These are phyloP conservation scores for Enteromius trimaculatus DNA, from an alignment of 2,797 vertebrate species.

Conservation along the genomic window DNA sequence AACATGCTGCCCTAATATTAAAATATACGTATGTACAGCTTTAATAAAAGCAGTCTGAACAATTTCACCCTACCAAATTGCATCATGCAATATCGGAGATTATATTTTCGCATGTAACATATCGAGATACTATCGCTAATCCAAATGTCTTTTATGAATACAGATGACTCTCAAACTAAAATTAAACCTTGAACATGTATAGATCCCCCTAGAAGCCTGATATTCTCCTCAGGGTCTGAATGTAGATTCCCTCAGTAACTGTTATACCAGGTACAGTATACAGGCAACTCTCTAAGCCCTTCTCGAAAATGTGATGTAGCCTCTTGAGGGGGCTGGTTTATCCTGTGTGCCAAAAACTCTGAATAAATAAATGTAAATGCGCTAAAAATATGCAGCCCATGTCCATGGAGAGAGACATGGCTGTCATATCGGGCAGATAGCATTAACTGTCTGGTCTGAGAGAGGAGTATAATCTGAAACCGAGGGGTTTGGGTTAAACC, in stretches of 20 bases:
- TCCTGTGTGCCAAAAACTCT: slow-evolving; percentile 54
- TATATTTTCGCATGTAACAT: slow-evolving; percentile 15
- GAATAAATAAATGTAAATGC: slow-evolving; percentile 53
- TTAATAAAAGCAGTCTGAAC: slow-evolving; percentile 25
- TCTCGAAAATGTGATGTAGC: slow-evolving; percentile 51
- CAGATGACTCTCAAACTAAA: slow-evolving; percentile 42
- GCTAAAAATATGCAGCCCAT: slow-evolving; percentile 44
- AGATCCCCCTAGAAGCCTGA: slow-evolving; percentile 37
- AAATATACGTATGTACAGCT: slow-evolving; percentile 7
- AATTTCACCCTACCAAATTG: slow-evolving; percentile 22
- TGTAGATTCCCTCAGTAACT: slow-evolving; percentile 41
- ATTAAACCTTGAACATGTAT: slow-evolving; percentile 48
- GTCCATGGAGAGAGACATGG: slow-evolving; percentile 17
- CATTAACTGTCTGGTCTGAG: slow-evolving; percentile 45
- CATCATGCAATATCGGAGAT: slow-evolving; percentile 25
- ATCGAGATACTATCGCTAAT: slow-evolving; percentile 33
- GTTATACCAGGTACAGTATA: slow-evolving; percentile 36
- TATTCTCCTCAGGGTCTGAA: slow-evolving; percentile 38
- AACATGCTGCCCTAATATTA: slow-evolving; percentile 24
- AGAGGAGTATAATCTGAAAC: slow-evolving; percentile 35
- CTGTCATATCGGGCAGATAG: slow-evolving; percentile 45
- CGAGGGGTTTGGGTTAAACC: slow-evolving; percentile 41
- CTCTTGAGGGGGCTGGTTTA: slow-evolving; percentile 49
- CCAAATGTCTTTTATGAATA: slow-evolving; percentile 54
- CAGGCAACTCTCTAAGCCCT: slow-evolving; percentile 20